Percentiles rank a stretch among this genome's conserved stretches.
These are phyloP conservation scores for Arnoldichthys spilopterus DNA, from an alignment of 2,797 vertebrate genomes.

Conservation along the genomic window DNA sequence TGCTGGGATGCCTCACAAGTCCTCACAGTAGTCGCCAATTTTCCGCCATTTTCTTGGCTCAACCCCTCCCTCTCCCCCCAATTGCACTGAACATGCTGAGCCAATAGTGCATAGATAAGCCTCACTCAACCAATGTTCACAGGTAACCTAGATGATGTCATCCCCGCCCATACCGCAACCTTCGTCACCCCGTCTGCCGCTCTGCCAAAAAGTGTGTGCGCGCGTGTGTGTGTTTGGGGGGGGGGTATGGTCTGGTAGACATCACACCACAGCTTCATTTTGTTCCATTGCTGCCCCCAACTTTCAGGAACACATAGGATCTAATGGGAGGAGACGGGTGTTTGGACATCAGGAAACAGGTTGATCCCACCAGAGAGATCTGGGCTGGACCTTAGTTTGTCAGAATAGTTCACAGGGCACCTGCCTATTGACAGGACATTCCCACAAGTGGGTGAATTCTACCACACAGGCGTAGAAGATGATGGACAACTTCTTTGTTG, in stretches of 20 bases:
- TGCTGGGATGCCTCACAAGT: conserved; percentile 81
- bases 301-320: conserved; percentile 65
- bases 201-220: conserved; percentile 55
- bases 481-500: background rate
- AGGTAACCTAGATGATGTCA: conserved; percentile 77
- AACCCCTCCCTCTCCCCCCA: conserved; percentile 61
- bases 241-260: conserved; percentile 64
- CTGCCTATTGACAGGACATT: conserved; percentile 62
- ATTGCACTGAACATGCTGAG: conserved; percentile 64
- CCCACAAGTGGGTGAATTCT: conserved; percentile 53
- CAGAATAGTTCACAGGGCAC: conserved; percentile 65
- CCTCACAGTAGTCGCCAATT: conserved; percentile 78
- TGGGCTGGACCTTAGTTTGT: conserved; percentile 60
- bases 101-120: conserved; percentile 66
- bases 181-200: conserved; percentile 54
- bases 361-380: conserved; percentile 66
- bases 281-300: conserved; percentile 70
- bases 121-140: conserved; percentile 49
- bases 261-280: conserved; percentile 60
- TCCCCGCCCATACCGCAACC: conserved; percentile 48
- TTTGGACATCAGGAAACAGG: conserved; percentile 71
- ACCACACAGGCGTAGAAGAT: background rate
- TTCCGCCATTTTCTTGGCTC: conserved; percentile 80
- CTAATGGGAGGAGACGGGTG: conserved; percentile 57
- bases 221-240: too few species aligned